Conservation (phyloP, 2,113 vertebrate genomes). For the Spea bombifrons region DNA sequence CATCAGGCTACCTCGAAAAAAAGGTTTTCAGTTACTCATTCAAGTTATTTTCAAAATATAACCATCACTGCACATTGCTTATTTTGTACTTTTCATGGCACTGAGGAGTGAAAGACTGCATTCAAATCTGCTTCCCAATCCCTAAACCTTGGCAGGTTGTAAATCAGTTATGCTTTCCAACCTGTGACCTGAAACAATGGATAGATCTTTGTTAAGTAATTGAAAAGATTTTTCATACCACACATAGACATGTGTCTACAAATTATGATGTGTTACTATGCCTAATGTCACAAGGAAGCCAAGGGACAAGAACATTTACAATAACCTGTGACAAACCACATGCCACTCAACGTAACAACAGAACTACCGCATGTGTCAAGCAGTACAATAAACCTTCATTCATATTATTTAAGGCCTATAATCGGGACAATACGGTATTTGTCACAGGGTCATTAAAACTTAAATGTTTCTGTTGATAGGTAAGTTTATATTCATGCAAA, state of each 20-base stretch:
- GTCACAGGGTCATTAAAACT: not conserved
- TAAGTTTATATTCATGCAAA: not conserved
- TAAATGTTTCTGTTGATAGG: not conserved
- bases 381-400: too few relatives aligned
- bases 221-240: constrained; percentile 42
- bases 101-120: constrained; percentile 5
- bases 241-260: constrained; percentile 39
- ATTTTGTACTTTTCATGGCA: constrained; percentile 24
- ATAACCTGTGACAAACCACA: not conserved
- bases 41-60: not conserved
- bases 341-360: not conserved
- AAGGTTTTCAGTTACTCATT: too few relatives aligned
- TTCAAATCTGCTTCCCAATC: constrained; percentile 37
- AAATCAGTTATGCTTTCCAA: constrained; percentile 42
- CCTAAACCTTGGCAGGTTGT: constrained; percentile 32
- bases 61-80: not conserved
- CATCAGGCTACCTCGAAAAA: too few relatives aligned
- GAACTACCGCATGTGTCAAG: not conserved
- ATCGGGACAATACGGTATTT: too few relatives aligned
- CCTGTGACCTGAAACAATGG: constrained; percentile 33
- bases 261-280: constrained; percentile 42
- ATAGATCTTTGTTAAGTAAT: constrained; percentile 31
- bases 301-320: constrained; percentile 22
- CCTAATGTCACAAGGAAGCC: constrained; percentile 28
- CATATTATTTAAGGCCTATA: too few relatives aligned